Conservation (phyloP, 2,113 vertebrate species). For the Cololabis saira region DNA sequence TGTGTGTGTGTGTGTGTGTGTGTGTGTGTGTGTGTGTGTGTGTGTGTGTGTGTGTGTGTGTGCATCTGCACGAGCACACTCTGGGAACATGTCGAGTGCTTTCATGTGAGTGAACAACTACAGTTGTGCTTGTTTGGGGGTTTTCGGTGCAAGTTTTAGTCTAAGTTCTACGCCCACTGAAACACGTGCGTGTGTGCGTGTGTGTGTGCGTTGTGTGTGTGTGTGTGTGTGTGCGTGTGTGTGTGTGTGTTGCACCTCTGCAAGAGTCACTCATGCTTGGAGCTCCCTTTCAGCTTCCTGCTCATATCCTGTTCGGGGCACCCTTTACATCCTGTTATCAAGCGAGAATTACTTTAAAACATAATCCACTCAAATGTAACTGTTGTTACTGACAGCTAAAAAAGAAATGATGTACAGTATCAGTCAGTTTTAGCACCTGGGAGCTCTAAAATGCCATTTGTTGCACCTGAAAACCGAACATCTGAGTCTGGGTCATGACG, state of each 20-base stretch:
- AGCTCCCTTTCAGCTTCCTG: constrained; percentile 67
- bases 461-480: too few relatives aligned
- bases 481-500: too few relatives aligned
- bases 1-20: neutral
- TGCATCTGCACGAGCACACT: neutral
- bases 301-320: constrained; percentile 43
- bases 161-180: constrained; percentile 26
- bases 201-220: constrained; percentile 36
- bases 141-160: constrained; percentile 53
- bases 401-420: neutral
- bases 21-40: neutral
- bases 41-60: neutral
- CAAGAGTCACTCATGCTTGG: constrained; percentile 52
- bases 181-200: constrained; percentile 27
- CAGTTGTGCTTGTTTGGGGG: constrained; percentile 47
- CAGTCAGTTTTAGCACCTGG: neutral
- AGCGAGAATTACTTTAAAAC: neutral
- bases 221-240: constrained; percentile 28
- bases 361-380: neutral
- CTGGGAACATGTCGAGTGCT: neutral
- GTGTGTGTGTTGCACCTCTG: constrained; percentile 46
- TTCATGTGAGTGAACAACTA: constrained; percentile 32
- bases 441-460: neutral
- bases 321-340: constrained; percentile 29
- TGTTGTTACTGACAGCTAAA: neutral